phyloP scores from a whole-genome alignment of 2,113 vertebrate species.

The Daboia siamensis region DNA sequence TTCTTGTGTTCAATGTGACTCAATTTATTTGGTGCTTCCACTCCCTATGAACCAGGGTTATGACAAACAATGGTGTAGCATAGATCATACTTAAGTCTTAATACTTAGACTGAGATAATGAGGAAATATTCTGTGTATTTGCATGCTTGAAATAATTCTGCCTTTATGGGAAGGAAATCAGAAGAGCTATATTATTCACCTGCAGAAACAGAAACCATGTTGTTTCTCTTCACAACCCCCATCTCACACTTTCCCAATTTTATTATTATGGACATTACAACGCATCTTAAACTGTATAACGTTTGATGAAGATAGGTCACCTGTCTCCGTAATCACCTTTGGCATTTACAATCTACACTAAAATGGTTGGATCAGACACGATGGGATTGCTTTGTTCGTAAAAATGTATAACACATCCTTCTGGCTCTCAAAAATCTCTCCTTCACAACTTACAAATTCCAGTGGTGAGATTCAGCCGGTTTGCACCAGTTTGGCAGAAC shows the following conservation, averaged over 20 bases:
- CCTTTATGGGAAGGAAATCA: neutral
- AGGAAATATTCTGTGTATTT: neutral
- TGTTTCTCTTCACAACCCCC: neutral
- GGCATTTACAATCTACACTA: neutral
- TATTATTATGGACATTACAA: neutral
- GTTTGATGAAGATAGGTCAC: neutral
- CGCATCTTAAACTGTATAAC: neutral
- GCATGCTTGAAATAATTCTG: neutral
- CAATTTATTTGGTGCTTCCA: neutral
- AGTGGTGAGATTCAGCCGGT: too few relatives aligned
- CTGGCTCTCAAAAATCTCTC: neutral
- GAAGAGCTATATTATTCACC: neutral
- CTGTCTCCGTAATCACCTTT: neutral
- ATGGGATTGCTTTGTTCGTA: neutral
- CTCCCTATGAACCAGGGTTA: neutral
- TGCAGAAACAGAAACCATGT: neutral
- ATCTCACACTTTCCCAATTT: neutral
- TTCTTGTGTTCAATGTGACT: neutral
- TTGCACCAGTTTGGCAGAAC: too few relatives aligned
- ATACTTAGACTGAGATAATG: neutral
- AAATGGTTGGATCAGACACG: neutral
- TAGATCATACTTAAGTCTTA: neutral
- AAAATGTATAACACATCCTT: neutral
- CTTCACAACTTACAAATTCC: neutral
- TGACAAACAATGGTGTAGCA: neutral